Evolutionary conservation across 2,888 invertebrate species (phyloP).

Genomic region (Drosophila vallismaia): DNA sequence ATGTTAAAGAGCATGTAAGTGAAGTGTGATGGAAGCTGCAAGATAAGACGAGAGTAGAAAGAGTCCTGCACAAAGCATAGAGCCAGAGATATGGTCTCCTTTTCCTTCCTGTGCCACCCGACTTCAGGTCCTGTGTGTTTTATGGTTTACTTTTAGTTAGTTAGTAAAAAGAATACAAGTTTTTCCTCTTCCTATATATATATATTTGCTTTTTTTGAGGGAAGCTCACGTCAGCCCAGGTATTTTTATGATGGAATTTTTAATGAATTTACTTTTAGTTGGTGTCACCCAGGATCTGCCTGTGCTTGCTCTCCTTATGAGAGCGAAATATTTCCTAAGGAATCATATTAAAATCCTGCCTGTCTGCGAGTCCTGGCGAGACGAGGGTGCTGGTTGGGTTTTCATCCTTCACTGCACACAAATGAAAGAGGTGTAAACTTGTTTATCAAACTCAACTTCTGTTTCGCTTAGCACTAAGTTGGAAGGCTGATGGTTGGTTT

Average conservation of each 20-base stretch:
- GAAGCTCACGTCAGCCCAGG: slow-evolving; percentile 42
- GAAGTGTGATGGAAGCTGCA: slow-evolving; percentile 71
- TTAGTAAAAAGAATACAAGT: slow-evolving; percentile 63
- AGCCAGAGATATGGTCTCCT: slow-evolving; percentile 19
- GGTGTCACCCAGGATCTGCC: slow-evolving; percentile 68
- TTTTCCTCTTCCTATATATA: slow-evolving; percentile 22
- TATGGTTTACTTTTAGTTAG: slow-evolving; percentile 75
- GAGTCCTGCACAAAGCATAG: slow-evolving; percentile 37
- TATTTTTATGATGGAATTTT: slow-evolving; percentile 77
- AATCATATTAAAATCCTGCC: slow-evolving; percentile 33
- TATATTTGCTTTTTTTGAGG: slow-evolving; percentile 3
- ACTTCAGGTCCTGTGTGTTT: slow-evolving; percentile 33
- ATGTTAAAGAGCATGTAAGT: slow-evolving; percentile 78
- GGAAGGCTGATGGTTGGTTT: slow-evolving; percentile 13
- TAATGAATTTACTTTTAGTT: slow-evolving; percentile 78
- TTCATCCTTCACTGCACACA: slow-evolving; percentile 68
- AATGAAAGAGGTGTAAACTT: slow-evolving; percentile 72
- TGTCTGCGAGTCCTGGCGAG: slow-evolving; percentile 1
- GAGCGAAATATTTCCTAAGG: slow-evolving; percentile 21
- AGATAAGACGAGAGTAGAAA: slow-evolving; percentile 53
- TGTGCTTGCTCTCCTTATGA: slow-evolving; percentile 12
- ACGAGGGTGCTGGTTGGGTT: slow-evolving; percentile 4
- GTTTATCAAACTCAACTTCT: slow-evolving; percentile 68
- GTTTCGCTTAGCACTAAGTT: slow-evolving; percentile 35
- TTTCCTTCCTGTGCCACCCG: slow-evolving; percentile 8